phyloP scores from a whole-genome alignment of 2,797 vertebrate genomes.

The Catharus ustulatus region DNA sequence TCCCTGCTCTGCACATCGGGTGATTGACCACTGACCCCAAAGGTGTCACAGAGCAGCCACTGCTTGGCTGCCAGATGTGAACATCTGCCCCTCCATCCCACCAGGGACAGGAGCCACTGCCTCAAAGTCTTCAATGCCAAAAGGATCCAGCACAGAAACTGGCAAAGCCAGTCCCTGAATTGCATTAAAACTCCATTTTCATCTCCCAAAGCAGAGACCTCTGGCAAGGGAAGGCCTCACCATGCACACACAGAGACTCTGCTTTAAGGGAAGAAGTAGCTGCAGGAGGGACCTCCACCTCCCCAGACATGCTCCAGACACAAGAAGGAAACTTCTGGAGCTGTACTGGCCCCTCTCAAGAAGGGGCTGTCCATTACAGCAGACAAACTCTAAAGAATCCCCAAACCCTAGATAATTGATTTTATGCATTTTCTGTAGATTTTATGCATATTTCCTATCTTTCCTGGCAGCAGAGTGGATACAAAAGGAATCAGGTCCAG shows the following conservation, averaged over 20 bases:
- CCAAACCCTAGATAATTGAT: not conserved
- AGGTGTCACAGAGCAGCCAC: not conserved
- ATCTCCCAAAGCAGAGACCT: not conserved
- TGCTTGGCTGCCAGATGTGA: rapidly evolving
- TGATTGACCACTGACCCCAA: not conserved
- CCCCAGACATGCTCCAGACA: not conserved
- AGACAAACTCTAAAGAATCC: not conserved
- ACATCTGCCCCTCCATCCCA: not conserved
- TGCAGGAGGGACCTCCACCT: not conserved
- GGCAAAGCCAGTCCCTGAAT: rapidly evolving
- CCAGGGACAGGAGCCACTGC: not conserved
- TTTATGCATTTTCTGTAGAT: conserved; percentile 13
- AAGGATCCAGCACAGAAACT: not conserved
- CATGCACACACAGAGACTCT: not conserved
- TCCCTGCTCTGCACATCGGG: not conserved
- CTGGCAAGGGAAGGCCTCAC: not conserved
- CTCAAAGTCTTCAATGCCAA: not conserved
- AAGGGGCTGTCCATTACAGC: not conserved
- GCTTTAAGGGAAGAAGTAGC: not conserved
- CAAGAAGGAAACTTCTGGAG: not conserved
- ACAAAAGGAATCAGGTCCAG: not conserved
- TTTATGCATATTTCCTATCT: conserved; percentile 12
- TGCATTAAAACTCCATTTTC: not conserved
- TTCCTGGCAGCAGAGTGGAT: not conserved
- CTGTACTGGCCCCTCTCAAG: not conserved